Conservation (phyloP, 2,888 invertebrate species). For the Nysson spinosus region DNA sequence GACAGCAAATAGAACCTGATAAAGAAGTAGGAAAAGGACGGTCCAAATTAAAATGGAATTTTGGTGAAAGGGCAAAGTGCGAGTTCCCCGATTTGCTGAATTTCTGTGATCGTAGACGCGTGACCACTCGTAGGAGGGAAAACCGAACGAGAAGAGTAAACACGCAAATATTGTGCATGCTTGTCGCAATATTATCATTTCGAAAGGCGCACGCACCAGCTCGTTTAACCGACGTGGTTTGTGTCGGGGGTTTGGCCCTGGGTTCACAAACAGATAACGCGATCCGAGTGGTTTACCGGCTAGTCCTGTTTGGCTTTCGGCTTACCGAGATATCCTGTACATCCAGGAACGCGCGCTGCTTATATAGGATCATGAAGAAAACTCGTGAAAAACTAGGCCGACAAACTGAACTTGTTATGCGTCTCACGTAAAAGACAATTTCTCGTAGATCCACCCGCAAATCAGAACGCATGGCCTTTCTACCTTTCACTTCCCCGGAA, state of each 20-base stretch:
- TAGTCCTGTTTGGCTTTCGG: slow-evolving; percentile 65
- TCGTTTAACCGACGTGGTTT: slow-evolving; percentile 12
- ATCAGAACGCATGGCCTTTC: slow-evolving; percentile 21
- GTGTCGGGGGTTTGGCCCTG: slow-evolving; percentile 19
- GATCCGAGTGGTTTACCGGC: slow-evolving; percentile 61
- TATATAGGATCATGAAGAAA: slow-evolving; percentile 54
- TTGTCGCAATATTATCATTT: slow-evolving; percentile 69
- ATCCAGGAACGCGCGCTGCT: slow-evolving; percentile 48
- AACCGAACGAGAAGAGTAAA: slow-evolving; percentile 47
- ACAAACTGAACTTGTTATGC: slow-evolving; percentile 24
- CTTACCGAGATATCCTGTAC: slow-evolving; percentile 60
- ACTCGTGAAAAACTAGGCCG: slow-evolving; percentile 29
- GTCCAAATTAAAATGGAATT: no score
- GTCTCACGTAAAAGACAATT: slow-evolving; percentile 12
- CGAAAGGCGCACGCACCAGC: slow-evolving; percentile 50
- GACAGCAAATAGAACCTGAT: no score
- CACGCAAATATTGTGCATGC: slow-evolving; percentile 63
- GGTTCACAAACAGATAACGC: slow-evolving; percentile 67
- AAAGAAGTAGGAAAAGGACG: no score
- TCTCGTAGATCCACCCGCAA: slow-evolving; percentile 12
- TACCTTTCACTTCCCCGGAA: neutral
- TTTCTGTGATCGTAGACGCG: slow-evolving; percentile 3
- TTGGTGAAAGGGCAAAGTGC: no score
- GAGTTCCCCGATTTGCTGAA: no score
- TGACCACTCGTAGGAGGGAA: neutral